Percentiles rank a stretch among this genome's conserved stretches.
phyloP scores from a whole-genome alignment of 2,797 vertebrate species.

The Sebastes trivittatus region DNA sequence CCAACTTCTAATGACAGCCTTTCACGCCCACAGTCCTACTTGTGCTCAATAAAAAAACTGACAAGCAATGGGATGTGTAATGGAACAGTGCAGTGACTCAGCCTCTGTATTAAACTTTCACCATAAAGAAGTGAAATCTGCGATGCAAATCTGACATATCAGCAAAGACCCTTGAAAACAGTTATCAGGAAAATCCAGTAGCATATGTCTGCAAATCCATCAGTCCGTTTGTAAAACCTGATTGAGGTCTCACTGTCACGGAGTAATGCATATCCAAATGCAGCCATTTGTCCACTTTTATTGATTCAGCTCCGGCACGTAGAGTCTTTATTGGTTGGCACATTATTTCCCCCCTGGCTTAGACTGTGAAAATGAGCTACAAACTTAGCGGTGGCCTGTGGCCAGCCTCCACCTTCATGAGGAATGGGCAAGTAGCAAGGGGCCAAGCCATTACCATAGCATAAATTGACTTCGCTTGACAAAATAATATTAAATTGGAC shows the following conservation, averaged over 20 bases:
- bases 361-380: slow-evolving; percentile 60
- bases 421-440: slow-evolving; percentile 46
- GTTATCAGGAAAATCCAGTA: slow-evolving; percentile 8
- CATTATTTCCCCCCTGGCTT: slow-evolving; percentile 41
- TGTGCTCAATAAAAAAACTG: slow-evolving; percentile 13
- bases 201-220: slow-evolving; percentile 29
- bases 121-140: slow-evolving; percentile 29
- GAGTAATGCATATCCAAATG: slow-evolving; percentile 44
- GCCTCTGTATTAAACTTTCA: slow-evolving; percentile 17
- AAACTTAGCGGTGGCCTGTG: slow-evolving; percentile 51
- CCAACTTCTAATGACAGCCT: slow-evolving; percentile 18
- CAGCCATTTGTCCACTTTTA: slow-evolving; percentile 54
- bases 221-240: slow-evolving; percentile 17
- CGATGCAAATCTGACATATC: slow-evolving; percentile 20
- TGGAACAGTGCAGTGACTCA: slow-evolving; percentile 4
- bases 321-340: slow-evolving; percentile 59
- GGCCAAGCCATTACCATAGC: slow-evolving; percentile 56
- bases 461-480: slow-evolving; percentile 54
- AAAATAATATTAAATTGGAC: slow-evolving; percentile 48
- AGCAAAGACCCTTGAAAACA: not conserved
- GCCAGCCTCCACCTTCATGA: slow-evolving; percentile 35
- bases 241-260: slow-evolving; percentile 34
- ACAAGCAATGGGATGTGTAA: slow-evolving; percentile 9
- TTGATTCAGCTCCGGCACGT: slow-evolving; percentile 54
- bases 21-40: not conserved